phyloP scores from a whole-genome alignment of 2,113 vertebrate genomes.

The Sakesphorus luctuosus region DNA sequence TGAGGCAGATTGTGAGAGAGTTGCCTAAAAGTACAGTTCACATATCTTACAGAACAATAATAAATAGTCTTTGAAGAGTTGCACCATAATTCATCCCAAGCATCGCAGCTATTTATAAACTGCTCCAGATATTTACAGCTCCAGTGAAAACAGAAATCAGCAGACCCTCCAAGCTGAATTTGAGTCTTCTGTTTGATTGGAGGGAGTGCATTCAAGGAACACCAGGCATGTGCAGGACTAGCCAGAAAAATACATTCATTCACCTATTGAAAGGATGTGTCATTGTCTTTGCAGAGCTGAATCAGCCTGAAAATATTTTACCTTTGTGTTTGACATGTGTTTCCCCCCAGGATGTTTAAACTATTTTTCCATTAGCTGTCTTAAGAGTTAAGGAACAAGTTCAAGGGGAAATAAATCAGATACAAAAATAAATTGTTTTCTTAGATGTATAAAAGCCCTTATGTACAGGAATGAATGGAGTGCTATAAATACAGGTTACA shows the following conservation, averaged over 20 bases:
- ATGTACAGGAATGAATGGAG: not conserved
- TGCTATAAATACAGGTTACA: not conserved
- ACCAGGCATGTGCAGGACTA: not conserved
- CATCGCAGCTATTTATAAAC: constrained; percentile 52
- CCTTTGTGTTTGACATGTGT: constrained; percentile 15
- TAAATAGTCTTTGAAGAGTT: constrained; percentile 22
- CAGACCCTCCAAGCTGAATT: constrained; percentile 35
- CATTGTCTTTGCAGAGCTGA: not conserved
- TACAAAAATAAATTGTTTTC: constrained; percentile 35
- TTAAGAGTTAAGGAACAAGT: not conserved
- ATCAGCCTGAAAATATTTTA: constrained; percentile 39
- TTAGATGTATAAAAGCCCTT: not conserved
- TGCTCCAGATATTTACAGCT: not conserved
- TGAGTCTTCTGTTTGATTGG: not conserved
- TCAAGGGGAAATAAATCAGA: constrained; percentile 17
- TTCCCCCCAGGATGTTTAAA: constrained; percentile 12
- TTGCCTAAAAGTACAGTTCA: constrained; percentile 7
- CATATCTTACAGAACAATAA: not conserved
- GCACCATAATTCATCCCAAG: not conserved
- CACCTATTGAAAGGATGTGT: constrained; percentile 17
- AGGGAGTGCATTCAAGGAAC: not conserved
- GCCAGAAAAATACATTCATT: not conserved
- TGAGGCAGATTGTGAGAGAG: not conserved
- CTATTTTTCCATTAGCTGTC: constrained; percentile 36
- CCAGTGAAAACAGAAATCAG: not conserved